These are phyloP conservation scores for Trachelus troglodyta DNA, from an alignment of 2,888 invertebrate genomes.

Conservation along the genomic window DNA sequence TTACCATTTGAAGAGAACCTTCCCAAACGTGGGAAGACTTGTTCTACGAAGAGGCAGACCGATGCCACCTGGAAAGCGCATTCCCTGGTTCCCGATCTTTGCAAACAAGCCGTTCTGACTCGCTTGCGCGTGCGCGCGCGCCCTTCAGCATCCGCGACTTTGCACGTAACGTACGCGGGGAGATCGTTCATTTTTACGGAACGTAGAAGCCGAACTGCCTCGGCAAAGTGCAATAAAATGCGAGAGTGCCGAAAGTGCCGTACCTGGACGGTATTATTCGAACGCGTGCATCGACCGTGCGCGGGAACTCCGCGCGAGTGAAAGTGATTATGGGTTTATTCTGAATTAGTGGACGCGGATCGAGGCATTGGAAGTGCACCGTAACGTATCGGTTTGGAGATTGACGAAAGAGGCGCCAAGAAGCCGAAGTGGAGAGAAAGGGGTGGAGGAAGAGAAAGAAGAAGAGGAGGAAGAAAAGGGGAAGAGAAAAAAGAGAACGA, in stretches of 20 bases:
- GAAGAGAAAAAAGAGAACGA: constrained; percentile 5
- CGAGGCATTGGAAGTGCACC: constrained; percentile 23
- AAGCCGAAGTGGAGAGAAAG: background rate
- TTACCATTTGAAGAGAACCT: background rate
- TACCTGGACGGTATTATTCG: constrained; percentile 33
- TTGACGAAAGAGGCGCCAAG: background rate
- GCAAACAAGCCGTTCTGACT: constrained; percentile 45
- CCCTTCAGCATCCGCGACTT: background rate
- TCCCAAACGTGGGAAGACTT: constrained; percentile 5
- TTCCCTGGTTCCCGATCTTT: constrained; percentile 42
- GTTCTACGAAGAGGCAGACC: constrained; percentile 12
- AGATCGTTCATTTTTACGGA: background rate
- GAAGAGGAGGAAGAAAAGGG: constrained; percentile 4
- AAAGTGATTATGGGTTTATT: constrained; percentile 9
- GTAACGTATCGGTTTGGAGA: background rate
- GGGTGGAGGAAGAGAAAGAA: background rate
- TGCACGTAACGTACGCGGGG: background rate
- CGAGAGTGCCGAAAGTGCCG: constrained; percentile 37
- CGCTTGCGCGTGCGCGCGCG: background rate
- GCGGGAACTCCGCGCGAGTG: background rate
- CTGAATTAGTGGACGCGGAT: constrained; percentile 20
- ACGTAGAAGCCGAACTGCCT: background rate
- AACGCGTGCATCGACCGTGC: background rate
- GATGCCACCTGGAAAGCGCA: constrained; percentile 41
- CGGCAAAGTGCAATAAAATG: constrained; percentile 27